phyloP scores from a whole-genome alignment of 2,888 invertebrate genomes.

The Mesorhabditis belari region DNA sequence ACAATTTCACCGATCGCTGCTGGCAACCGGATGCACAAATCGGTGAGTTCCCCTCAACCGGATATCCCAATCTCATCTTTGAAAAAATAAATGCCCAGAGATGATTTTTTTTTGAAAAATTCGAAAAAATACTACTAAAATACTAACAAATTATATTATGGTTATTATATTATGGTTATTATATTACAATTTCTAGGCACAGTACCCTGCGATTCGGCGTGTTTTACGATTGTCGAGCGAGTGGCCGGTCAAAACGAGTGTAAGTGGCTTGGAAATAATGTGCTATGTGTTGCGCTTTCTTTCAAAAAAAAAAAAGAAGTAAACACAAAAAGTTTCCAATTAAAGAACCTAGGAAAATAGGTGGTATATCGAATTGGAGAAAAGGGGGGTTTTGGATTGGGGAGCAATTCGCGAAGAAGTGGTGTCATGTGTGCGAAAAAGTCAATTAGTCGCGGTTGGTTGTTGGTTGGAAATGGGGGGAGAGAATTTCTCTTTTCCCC shows the following conservation, averaged over 20 bases:
- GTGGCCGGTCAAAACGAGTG: constrained; percentile 24
- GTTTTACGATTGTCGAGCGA: constrained; percentile 44
- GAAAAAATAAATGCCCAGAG: neutral
- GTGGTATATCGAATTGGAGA: too few relatives aligned
- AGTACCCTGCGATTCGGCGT: constrained; percentile 38
- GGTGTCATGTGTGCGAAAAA: neutral
- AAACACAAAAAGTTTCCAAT: too few relatives aligned
- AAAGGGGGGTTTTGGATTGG: too few relatives aligned
- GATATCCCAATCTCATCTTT: neutral
- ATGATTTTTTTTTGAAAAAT: neutral
- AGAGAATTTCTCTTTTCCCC: too few relatives aligned
- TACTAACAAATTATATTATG: too few relatives aligned
- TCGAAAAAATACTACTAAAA: neutral
- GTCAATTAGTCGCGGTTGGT: neutral
- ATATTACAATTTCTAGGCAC: constrained; percentile 15
- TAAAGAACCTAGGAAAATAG: too few relatives aligned
- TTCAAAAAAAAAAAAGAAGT: too few relatives aligned
- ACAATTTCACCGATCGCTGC: constrained; percentile 45
- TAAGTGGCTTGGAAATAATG: too few relatives aligned
- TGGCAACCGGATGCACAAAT: constrained; percentile 23
- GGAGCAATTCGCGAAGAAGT: neutral
- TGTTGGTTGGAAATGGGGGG: too few relatives aligned
- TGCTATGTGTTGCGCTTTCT: too few relatives aligned
- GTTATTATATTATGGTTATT: neutral
- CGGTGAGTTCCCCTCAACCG: neutral